Evolutionary conservation across 2,797 vertebrate genomes (phyloP).

Genomic region (Poecilia wingei): DNA sequence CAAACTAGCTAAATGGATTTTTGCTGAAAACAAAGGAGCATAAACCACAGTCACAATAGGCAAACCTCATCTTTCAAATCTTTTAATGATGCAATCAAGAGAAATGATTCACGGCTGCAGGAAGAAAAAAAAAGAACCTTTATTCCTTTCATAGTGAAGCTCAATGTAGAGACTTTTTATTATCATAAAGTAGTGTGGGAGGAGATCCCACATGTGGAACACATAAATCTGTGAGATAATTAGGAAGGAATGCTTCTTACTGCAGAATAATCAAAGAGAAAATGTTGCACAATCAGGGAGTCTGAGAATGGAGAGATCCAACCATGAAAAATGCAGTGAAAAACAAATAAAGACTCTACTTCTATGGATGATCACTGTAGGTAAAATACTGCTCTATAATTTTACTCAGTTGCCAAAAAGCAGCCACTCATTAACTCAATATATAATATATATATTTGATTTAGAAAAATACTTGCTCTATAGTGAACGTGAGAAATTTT

Average conservation of each 20-base stretch:
- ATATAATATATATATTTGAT: background rate
- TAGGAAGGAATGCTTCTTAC: background rate
- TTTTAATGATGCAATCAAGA: conserved; percentile 7
- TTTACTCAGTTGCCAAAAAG: background rate
- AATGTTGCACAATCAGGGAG: conserved; percentile 1
- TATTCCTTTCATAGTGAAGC: background rate
- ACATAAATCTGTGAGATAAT: background rate
- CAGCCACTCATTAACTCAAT: background rate
- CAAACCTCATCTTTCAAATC: conserved; percentile 12
- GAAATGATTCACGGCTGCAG: background rate
- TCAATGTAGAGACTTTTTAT: background rate
- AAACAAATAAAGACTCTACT: background rate
- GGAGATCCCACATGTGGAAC: background rate
- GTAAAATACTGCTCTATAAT: background rate
- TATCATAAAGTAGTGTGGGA: background rate
- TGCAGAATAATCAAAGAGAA: background rate
- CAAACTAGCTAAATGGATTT: background rate
- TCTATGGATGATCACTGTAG: background rate
- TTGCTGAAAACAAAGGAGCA: conserved; percentile 15
- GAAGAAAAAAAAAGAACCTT: too few relatives aligned
- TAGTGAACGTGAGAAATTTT: background rate
- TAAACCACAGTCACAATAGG: conserved; percentile 21
- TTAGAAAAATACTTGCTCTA: background rate
- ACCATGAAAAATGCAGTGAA: background rate
- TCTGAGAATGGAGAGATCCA: background rate